Evolutionary conservation across 1,140 invertebrate species (phyloP), one percentile per base, ranked within the genome.

Genomic region (Teleopsis dalmanni): DNA sequence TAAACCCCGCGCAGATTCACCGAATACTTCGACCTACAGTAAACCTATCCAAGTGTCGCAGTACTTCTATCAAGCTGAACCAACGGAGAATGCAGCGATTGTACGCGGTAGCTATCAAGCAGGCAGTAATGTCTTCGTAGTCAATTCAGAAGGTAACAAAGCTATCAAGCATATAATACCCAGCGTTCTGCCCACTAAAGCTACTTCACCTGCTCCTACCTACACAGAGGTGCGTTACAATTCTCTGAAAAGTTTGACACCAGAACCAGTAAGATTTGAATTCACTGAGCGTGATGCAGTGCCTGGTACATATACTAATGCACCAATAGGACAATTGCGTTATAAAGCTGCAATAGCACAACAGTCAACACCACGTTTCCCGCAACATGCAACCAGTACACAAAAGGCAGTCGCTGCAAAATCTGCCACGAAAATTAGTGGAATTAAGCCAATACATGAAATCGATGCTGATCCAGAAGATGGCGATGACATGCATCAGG

Each of bases 261-360:
- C 61, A 3, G 64, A 62, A 29, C 65, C 65, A 0, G 14, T 63
- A n/a, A 47, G 64, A 16, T 67, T 68, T 22, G 65, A 68, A 49
- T 68, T 68, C 41, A 68, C 65, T 1, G 65, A 68, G 36, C 58
- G 56, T 6, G 65, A 68, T 42, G 65, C 65, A 5, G 60, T 65
- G 6, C 42, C 34, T 18, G 16, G 36, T 1, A 8, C 43, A 3
- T 67, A 57, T 25, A 67, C 64, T 1, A 53, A 55, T 27, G 43
- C 49, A 27, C 49, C 49, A 8, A 8, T 18, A 7, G 21, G 19
- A 1, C 49, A 51, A 18, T 42, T 46, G 16, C 26, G 19, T 8
- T 42, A 47, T 22, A 47, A 34, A 19, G 9, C 37, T 13, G 21
- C 44, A 0, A 27, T 4, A 11, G 18, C 8, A 18, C 34, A 4